Evolutionary conservation across 2,113 vertebrate species (phyloP).

Genomic region (Pachyramphus minor): DNA sequence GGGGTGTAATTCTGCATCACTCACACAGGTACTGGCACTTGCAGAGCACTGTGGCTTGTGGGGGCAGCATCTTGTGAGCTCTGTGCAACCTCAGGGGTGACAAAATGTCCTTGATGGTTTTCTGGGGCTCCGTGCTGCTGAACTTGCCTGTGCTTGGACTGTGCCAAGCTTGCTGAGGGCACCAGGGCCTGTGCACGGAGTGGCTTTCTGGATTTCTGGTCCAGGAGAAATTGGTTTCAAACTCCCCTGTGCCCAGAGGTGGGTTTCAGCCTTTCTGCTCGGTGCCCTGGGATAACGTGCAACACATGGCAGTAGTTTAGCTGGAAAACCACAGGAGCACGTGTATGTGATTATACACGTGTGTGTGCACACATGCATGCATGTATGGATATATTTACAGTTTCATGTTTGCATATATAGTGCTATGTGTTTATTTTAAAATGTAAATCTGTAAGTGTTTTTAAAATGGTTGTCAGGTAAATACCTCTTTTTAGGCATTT

Average conservation of each 20-base stretch:
- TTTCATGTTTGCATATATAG: background rate
- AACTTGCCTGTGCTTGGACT: background rate
- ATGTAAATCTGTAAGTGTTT: background rate
- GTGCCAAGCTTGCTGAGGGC: rapidly evolving
- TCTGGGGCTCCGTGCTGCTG: background rate
- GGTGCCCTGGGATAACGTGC: background rate
- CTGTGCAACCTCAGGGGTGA: background rate
- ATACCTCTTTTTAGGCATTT: background rate
- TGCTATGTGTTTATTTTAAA: background rate
- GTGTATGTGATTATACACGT: slow-evolving; percentile 1
- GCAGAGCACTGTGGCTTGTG: rapidly evolving
- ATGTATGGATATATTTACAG: background rate
- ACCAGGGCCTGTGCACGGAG: background rate
- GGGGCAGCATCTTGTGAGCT: rapidly evolving
- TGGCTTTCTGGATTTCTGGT: background rate
- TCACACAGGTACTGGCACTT: background rate
- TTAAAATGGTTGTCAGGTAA: background rate
- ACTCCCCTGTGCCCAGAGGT: background rate
- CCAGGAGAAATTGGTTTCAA: background rate
- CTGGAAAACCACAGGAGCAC: slow-evolving; percentile 1
- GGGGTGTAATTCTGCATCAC: background rate
- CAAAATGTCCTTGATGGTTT: rapidly evolving
- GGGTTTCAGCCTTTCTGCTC: background rate
- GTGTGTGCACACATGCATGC: background rate
- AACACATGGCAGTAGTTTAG: background rate